Evolutionary conservation across 2,113 vertebrate genomes (phyloP), one percentile per base, ranked within the genome.

Genomic region (Alethe castanea): DNA sequence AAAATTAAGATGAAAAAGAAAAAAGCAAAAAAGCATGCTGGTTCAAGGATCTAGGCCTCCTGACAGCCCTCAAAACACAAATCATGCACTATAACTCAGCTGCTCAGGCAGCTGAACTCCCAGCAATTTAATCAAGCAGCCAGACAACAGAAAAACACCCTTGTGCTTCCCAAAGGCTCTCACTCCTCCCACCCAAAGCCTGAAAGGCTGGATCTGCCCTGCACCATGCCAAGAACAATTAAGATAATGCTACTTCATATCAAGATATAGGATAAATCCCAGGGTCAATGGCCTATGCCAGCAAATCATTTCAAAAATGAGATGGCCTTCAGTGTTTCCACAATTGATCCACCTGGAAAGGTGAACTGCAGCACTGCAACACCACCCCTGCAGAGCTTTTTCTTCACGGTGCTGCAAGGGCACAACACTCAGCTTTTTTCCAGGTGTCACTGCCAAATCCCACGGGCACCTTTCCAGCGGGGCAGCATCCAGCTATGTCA

Each of bases 81-180:
- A 90, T 90, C 79, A 81, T 35, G 76, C 62, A 66, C 64, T 73
- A 80, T 96, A 95, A 86, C 26, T 59, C 36, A 1, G 79, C 74
- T 8, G 0, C 67, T 90, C 59, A 61, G 35, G 53, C 93, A 83
- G 87, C 78, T 82, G 90, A 95, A 82, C 84, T 88, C 62, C 59
- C 33, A n/a, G 81, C 66, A 77, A 95, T 88, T 95, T 69, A 87
- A 92, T 91, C 85, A 78, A 88, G 45, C 23, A 82, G 47, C 29
- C 81, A 95, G 85, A 94, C 84, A 97, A 90, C 33, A 90, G 66
- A 86, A 93, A 92, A 91, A 66, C 79, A 83, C 40, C 48, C 84
- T 40, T 36, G 31, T 20, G n/a, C 53, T 89, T 76, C 70, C 61
- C 91, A 65, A 45, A 45, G 80, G 28, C 9, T 84, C 73, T 15